Conservation (phyloP, 1,140 invertebrate genomes). For the Copidosoma floridanum region DNA sequence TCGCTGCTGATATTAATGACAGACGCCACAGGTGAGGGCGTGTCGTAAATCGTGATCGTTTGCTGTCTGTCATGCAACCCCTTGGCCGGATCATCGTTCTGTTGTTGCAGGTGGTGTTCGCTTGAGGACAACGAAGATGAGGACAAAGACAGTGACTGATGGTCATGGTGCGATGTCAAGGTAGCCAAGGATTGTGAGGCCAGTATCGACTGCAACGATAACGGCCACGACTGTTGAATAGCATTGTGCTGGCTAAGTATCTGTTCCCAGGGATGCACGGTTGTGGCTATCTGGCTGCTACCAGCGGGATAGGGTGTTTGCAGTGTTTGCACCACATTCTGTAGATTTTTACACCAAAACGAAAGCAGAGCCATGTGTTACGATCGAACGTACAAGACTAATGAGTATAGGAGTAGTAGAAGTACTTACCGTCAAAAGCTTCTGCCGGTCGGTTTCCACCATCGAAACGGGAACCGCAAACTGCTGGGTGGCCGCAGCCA, state of each 20-base stretch:
- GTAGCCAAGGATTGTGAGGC: background rate
- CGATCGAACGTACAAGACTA: too few relatives aligned
- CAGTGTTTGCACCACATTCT: conserved; percentile 79
- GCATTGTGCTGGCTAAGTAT: conserved; percentile 70
- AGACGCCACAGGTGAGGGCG: conserved; percentile 90
- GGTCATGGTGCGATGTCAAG: conserved; percentile 1
- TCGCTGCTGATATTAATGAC: conserved; percentile 97
- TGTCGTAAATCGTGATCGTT: conserved; percentile 87
- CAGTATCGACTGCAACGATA: background rate
- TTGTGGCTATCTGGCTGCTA: conserved; percentile 76
- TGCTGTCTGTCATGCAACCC: conserved; percentile 57
- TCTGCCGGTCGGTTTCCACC: conserved; percentile 74
- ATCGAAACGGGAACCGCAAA: conserved; percentile 85
- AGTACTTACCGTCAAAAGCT: conserved; percentile 63
- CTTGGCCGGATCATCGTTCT: conserved; percentile 55
- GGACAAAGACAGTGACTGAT: conserved; percentile 39
- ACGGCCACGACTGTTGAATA: conserved; percentile 60
- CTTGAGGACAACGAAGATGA: conserved; percentile 42
- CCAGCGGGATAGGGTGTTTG: conserved; percentile 79
- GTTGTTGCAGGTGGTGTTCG: conserved; percentile 47
- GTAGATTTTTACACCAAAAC: too few relatives aligned
- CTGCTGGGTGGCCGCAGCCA: conserved; percentile 69
- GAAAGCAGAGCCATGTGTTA: background rate
- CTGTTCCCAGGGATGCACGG: conserved; percentile 87
- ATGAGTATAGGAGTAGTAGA: too few relatives aligned